Conservation (phyloP, 2,113 vertebrate species). For the Chaenocephalus aceratus region DNA sequence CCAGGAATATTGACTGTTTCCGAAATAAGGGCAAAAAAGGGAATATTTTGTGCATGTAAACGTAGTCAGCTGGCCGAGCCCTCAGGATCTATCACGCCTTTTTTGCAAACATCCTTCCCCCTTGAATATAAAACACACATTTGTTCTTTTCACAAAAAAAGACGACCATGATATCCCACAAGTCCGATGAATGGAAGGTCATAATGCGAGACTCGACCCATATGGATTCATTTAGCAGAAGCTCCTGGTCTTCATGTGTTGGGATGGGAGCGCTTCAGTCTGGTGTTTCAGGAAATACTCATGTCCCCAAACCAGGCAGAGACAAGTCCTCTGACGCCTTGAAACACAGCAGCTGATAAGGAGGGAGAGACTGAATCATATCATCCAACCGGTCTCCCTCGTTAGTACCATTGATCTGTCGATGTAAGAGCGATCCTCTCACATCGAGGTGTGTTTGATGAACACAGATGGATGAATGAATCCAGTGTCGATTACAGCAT, state of each 20-base stretch:
- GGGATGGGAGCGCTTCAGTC: constrained; percentile 1
- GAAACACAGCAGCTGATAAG: constrained; percentile 50
- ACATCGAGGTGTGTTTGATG: constrained; percentile 28
- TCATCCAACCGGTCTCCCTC: not conserved
- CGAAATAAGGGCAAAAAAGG: no score
- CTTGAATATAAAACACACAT: constrained; percentile 45
- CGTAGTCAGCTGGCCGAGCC: not conserved
- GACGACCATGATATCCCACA: constrained; percentile 15
- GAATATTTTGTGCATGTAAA: no score
- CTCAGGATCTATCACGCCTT: constrained; percentile 5
- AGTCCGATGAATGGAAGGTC: constrained; percentile 21
- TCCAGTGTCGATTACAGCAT: not conserved
- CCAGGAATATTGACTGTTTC: no score
- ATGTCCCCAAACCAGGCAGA: constrained; percentile 24
- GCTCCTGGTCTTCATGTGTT: constrained; percentile 11
- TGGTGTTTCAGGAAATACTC: constrained; percentile 12
- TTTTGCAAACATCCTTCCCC: constrained; percentile 19
- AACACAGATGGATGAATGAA: constrained; percentile 32
- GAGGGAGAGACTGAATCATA: not conserved
- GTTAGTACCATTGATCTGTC: constrained; percentile 4
- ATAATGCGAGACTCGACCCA: not conserved
- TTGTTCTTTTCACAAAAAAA: constrained; percentile 9
- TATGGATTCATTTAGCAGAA: not conserved
- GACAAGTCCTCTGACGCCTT: constrained; percentile 38
- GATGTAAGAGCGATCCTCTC: constrained; percentile 28